phyloP scores from a whole-genome alignment of 1,140 invertebrate genomes.

The Aphelenchoides besseyi region DNA sequence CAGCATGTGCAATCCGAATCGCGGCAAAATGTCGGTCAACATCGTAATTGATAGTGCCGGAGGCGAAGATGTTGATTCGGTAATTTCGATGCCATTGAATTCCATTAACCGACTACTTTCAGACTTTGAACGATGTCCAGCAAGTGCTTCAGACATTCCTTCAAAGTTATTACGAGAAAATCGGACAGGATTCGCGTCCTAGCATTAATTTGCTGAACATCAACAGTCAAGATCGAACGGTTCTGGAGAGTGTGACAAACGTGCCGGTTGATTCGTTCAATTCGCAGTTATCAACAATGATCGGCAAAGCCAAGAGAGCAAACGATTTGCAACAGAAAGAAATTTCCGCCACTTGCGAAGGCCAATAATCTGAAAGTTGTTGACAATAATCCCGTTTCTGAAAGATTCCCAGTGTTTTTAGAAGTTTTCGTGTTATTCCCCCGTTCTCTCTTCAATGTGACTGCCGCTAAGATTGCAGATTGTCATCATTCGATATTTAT shows the following conservation, averaged over 20 bases:
- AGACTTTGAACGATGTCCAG: slow-evolving; percentile 2
- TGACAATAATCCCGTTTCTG: neutral
- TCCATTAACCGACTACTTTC: neutral
- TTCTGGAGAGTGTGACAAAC: neutral
- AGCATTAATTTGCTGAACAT: slow-evolving; percentile 8
- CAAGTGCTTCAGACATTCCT: neutral
- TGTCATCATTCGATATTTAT: too few relatives aligned
- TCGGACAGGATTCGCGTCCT: neutral
- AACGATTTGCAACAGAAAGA: slow-evolving; percentile 4
- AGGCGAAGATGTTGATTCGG: neutral
- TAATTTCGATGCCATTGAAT: slow-evolving; percentile 10
- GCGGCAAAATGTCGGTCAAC: neutral
- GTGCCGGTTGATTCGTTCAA: slow-evolving; percentile 5
- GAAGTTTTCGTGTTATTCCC: too few relatives aligned
- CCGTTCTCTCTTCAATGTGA: too few relatives aligned
- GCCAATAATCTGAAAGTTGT: neutral
- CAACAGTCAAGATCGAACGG: neutral
- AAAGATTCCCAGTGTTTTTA: too few relatives aligned
- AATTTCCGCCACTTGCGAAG: neutral
- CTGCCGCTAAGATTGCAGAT: too few relatives aligned
- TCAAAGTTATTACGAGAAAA: neutral
- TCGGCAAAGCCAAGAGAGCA: neutral
- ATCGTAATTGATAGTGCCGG: slow-evolving; percentile 17
- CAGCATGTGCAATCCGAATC: neutral
- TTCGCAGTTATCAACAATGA: neutral